A percentile compares a stretch with the other conserved stretches of the same genome.
Evolutionary conservation across 1,140 invertebrate species (phyloP).

Genomic region (Drosophila burlai): DNA sequence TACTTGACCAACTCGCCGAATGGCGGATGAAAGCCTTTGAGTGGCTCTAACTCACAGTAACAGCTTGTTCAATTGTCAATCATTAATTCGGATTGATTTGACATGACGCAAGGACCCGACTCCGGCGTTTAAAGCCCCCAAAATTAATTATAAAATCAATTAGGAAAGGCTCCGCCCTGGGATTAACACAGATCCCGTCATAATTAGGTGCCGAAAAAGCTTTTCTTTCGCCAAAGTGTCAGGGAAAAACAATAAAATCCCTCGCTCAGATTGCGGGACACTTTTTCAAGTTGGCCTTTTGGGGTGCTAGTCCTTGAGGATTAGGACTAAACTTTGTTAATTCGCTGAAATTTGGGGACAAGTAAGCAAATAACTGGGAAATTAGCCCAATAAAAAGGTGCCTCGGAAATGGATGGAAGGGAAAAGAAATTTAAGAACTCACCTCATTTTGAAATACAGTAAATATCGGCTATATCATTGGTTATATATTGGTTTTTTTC

Average conservation of each 20-base stretch:
- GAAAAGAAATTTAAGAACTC: slow-evolving; percentile 21
- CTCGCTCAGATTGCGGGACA: slow-evolving; percentile 15
- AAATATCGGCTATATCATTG: neutral
- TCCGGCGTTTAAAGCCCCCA: slow-evolving; percentile 45
- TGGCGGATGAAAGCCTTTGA: slow-evolving; percentile 12
- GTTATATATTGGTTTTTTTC: neutral
- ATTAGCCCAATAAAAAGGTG: slow-evolving; percentile 35
- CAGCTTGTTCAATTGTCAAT: slow-evolving; percentile 49
- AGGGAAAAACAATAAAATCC: slow-evolving; percentile 55
- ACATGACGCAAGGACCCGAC: slow-evolving; percentile 28
- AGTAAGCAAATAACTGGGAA: slow-evolving; percentile 49
- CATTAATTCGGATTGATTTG: slow-evolving; percentile 34
- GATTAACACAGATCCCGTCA: slow-evolving; percentile 75
- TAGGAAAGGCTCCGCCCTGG: slow-evolving; percentile 49
- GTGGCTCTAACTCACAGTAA: neutral
- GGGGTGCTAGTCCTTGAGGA: slow-evolving; percentile 47
- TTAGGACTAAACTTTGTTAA: slow-evolving; percentile 61
- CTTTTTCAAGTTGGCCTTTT: slow-evolving; percentile 33
- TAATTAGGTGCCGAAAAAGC: slow-evolving; percentile 75
- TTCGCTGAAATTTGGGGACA: slow-evolving; percentile 40
- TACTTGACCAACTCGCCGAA: slow-evolving; percentile 25
- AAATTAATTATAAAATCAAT: slow-evolving; percentile 81
- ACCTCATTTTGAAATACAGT: neutral
- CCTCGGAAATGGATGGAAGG: neutral
- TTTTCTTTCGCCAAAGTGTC: slow-evolving; percentile 21